Percentiles rank a stretch among this genome's conserved stretches.
phyloP scores from a whole-genome alignment of 1,140 invertebrate genomes.

The Aphelinus atriplicis region DNA sequence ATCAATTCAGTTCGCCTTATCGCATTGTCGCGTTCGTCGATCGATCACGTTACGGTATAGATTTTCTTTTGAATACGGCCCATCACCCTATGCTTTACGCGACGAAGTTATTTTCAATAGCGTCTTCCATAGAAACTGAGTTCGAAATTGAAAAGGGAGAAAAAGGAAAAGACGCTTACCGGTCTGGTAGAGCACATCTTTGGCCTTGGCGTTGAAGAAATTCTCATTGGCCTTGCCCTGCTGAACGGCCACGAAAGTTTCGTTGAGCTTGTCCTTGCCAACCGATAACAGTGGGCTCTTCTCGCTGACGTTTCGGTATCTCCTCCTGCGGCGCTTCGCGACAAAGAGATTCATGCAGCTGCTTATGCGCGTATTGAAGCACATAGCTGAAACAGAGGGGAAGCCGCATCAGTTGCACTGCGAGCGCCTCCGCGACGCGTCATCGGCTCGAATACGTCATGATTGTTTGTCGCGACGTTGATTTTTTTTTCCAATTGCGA shows the following conservation, averaged over 20 bases:
- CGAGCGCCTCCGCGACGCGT: too few relatives aligned
- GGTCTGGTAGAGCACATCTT: conserved; percentile 40
- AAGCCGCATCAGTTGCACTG: too few relatives aligned
- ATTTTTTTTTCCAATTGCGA: too few relatives aligned
- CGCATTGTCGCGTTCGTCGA: too few relatives aligned
- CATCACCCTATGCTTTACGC: too few relatives aligned
- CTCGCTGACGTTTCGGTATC: conserved; percentile 58
- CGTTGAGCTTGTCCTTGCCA: conserved; percentile 47
- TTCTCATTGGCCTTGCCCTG: conserved; percentile 38
- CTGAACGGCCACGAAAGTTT: conserved; percentile 42
- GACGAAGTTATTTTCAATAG: too few relatives aligned
- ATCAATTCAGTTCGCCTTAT: background rate
- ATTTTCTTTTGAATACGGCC: too few relatives aligned
- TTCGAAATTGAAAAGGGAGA: too few relatives aligned
- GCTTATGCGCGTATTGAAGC: conserved; percentile 58
- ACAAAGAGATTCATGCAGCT: conserved; percentile 48
- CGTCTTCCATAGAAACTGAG: too few relatives aligned
- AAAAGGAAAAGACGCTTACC: conserved; percentile 26
- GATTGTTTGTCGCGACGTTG: conserved; percentile 1
- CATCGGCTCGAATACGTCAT: background rate
- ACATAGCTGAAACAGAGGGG: conserved; percentile 58
- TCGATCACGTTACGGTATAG: too few relatives aligned
- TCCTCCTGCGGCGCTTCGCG: conserved; percentile 45
- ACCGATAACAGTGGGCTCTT: conserved; percentile 51
- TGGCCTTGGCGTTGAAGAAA: conserved; percentile 42